Base-by-base conservation (phyloP, 2,888 invertebrate genomes). In the Heteropelma amictum region DNA sequence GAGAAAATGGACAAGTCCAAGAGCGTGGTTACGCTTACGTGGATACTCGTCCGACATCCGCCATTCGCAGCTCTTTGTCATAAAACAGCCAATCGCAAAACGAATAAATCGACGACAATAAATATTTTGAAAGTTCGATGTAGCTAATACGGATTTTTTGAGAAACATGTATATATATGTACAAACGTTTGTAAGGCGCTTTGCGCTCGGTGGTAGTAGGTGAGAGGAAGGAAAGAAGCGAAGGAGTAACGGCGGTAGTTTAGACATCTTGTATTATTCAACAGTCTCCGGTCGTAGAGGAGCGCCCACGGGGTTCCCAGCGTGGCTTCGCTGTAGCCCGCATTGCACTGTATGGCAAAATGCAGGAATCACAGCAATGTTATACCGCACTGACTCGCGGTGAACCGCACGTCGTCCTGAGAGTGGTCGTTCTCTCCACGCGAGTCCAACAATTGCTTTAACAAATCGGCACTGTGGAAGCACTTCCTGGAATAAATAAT, bases 231-330 rank as follows among this genome's bases (percentile, higher is more conserved):
- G n/a, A 21, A 54, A 54, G 33, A 33, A 30, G 70, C 40, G 30
- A 42, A 53, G 47, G 53, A 72, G 71, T 73, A 75, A 76, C 72
- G 72, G 75, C 73, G 72, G 77, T 78, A 77, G 77, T 77, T 78
- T 80, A 75, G 72, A 77, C 74, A 77, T 80, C 76, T 79, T 77
- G 79, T 80, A 78, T 81, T 80, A 80, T 81, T 81, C 80, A 81
- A 76, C 72, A 80, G 78, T 69, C 60, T 60, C 61, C 30, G 53
- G 72, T 64, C 72, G 65, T 56, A 76, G 76, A n/a, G n/a, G n/a
- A 70, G n/a, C 51, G 76, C 67, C 69, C 40, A 53, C 54, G 42
- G 63, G 49, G 51, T 77, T 79, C 78, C 76, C 74, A 77, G 64
- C 69, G 40, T 67, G 61, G 40, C 49, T 14, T 47, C 38, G 35